These are phyloP conservation scores for Canis aureus DNA, from an alignment of 2,113 vertebrate genomes.

Conservation along the genomic window DNA sequence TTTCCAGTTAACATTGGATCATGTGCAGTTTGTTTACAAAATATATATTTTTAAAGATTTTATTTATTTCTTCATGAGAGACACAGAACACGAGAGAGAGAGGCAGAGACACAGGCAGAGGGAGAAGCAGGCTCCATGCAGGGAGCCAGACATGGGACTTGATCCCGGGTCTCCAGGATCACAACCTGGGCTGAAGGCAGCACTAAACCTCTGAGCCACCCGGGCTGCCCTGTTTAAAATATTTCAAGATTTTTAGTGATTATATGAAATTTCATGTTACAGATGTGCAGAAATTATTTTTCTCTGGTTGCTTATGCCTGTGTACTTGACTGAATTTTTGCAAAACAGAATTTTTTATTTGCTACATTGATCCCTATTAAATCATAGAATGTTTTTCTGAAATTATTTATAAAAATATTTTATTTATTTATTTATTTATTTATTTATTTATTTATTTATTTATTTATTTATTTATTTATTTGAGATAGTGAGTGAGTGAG, in stretches of 20 bases:
- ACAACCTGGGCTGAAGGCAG: too few relatives aligned
- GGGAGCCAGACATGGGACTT: too few relatives aligned
- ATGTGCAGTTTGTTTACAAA: background rate
- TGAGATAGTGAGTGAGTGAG: background rate
- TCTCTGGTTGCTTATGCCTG: background rate
- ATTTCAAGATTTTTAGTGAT: slow-evolving; percentile 1
- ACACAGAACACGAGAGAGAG: too few relatives aligned
- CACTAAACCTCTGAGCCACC: too few relatives aligned
- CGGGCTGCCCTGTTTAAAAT: background rate
- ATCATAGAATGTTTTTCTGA: background rate
- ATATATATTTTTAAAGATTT: too few relatives aligned
- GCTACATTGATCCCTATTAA: background rate
- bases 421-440: background rate
- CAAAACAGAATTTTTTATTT: background rate
- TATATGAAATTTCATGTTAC: background rate
- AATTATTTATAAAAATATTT: background rate
- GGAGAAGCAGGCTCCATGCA: too few relatives aligned
- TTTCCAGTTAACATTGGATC: background rate
- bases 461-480: background rate
- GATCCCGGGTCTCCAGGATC: too few relatives aligned
- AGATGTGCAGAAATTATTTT: background rate
- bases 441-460: background rate
- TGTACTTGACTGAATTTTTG: background rate
- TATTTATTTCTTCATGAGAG: too few relatives aligned
- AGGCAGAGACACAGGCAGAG: too few relatives aligned